Evolutionary conservation across 35 echinoderm and acorn worm species (phyloP).

Genomic region (Heliocidaris erythrogramma): DNA sequence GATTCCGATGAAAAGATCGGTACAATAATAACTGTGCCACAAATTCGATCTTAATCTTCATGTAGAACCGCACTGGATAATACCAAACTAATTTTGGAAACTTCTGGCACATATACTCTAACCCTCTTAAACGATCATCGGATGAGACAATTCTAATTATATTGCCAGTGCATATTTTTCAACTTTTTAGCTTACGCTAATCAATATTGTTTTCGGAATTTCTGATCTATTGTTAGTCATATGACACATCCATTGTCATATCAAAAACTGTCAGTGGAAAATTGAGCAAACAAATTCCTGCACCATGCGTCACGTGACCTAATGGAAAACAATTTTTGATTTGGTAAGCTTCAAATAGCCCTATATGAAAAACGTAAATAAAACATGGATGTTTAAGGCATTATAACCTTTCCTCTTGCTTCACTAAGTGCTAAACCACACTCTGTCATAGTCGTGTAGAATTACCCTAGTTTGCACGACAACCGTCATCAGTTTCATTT

Average conservation of each 20-base stretch:
- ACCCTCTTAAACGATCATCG: too few relatives aligned
- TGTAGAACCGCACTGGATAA: too few relatives aligned
- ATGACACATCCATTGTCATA: not conserved
- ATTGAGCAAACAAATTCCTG: not conserved
- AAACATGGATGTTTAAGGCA: slow-evolving; percentile 2
- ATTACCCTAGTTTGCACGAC: not conserved
- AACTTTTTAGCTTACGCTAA: not conserved
- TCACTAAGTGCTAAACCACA: not conserved
- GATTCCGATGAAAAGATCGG: too few relatives aligned
- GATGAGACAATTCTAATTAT: too few relatives aligned
- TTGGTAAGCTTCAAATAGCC: not conserved
- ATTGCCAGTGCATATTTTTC: too few relatives aligned
- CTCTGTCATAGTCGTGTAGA: not conserved
- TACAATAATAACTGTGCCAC: too few relatives aligned
- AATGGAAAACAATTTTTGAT: not conserved
- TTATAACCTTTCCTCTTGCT: not conserved
- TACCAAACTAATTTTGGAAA: too few relatives aligned
- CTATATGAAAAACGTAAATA: not conserved
- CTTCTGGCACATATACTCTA: too few relatives aligned
- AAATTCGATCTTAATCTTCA: too few relatives aligned
- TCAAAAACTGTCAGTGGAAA: not conserved
- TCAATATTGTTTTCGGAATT: not conserved
- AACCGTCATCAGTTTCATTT: not conserved
- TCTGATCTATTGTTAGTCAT: not conserved
- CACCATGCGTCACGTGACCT: not conserved